These are phyloP conservation scores for Heteromormyrus szaboi DNA, from an alignment of 2,797 vertebrate species.

Conservation along the genomic window DNA sequence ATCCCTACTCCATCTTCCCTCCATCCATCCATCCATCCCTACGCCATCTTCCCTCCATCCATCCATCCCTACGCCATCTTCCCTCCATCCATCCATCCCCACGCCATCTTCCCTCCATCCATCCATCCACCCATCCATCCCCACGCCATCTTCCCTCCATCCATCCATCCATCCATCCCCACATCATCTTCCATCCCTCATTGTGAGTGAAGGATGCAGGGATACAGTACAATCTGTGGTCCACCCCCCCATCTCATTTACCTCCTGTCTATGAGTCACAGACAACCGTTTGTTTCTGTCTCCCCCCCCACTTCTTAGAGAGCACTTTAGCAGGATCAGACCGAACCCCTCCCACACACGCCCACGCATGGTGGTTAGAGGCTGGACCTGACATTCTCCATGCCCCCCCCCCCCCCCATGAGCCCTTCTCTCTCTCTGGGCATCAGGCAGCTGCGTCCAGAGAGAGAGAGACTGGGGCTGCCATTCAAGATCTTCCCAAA, in stretches of 20 bases:
- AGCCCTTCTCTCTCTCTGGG: background rate
- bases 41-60: background rate
- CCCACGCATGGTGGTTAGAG: conserved; percentile 56
- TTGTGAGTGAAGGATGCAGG: background rate
- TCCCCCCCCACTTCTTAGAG: conserved; percentile 11
- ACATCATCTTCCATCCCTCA: background rate
- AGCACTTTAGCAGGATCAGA: conserved; percentile 54
- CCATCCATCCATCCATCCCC: background rate
- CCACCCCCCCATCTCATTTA: background rate
- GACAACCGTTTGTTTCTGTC: background rate
- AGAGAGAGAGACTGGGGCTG: background rate
- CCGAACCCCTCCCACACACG: conserved; percentile 59
- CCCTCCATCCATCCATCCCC: too few relatives aligned
- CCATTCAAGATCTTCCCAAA: background rate
- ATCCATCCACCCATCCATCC: too few relatives aligned
- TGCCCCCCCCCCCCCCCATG: background rate
- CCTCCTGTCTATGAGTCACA: background rate
- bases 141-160: too few relatives aligned
- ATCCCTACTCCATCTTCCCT: too few relatives aligned
- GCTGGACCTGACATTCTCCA: conserved; percentile 50
- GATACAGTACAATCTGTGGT: background rate
- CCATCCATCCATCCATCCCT: too few relatives aligned
- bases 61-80: background rate
- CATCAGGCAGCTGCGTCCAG: conserved; percentile 13
- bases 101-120: too few relatives aligned